Evolutionary conservation across 2,113 vertebrate genomes (phyloP).

Genomic region (Nibea albiflora): DNA sequence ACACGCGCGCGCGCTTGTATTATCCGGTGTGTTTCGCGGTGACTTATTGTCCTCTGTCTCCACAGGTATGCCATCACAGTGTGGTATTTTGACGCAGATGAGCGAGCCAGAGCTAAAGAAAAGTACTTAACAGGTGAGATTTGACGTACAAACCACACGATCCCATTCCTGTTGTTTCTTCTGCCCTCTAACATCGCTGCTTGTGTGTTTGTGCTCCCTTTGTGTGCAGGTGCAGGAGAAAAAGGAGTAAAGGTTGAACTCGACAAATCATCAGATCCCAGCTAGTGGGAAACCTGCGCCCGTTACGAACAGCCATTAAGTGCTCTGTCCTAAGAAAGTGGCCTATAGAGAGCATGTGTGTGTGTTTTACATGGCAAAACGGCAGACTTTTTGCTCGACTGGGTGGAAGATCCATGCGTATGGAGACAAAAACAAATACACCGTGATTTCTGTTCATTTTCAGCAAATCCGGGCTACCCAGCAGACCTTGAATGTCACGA

Average conservation of each 20-base stretch:
- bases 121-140: slow-evolving; percentile 94
- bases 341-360: slow-evolving; percentile 62
- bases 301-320: slow-evolving; percentile 60
- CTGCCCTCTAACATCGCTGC: background rate
- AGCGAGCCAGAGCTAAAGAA: slow-evolving; percentile 96
- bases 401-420: slow-evolving; percentile 39
- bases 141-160: background rate
- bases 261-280: slow-evolving; percentile 90
- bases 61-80: slow-evolving; percentile 98
- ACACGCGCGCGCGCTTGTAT: background rate
- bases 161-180: background rate
- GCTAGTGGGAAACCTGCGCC: slow-evolving; percentile 85
- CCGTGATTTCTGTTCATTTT: slow-evolving; percentile 54
- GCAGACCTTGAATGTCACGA: slow-evolving; percentile 76
- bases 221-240: slow-evolving; percentile 86
- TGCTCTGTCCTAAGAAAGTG: slow-evolving; percentile 73
- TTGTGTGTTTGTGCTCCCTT: slow-evolving; percentile 17
- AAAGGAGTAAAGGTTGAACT: slow-evolving; percentile 96
- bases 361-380: slow-evolving; percentile 51
- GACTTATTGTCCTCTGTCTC: slow-evolving; percentile 27
- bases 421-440: slow-evolving; percentile 38
- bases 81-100: slow-evolving; percentile 99
- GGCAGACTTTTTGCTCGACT: slow-evolving; percentile 42
- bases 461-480: slow-evolving; percentile 42
- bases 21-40: accelerated